A percentile compares a stretch with the other conserved stretches of the same genome.
Evolutionary conservation across 2,113 vertebrate species (phyloP).

Genomic region (Microcebus murinus): DNA sequence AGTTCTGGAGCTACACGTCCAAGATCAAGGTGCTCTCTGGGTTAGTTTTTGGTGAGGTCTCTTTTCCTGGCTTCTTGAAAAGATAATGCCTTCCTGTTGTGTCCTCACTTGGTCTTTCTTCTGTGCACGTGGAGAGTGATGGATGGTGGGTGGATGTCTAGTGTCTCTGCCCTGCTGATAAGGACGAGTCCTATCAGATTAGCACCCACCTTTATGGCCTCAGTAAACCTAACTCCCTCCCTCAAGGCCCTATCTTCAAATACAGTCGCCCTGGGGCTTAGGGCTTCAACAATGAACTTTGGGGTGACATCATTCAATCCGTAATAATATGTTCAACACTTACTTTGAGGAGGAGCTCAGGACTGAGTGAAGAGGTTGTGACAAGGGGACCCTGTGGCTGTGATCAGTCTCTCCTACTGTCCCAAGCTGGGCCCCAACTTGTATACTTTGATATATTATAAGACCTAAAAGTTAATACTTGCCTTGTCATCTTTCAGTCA

Average conservation of each 20-base stretch:
- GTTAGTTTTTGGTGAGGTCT: neutral
- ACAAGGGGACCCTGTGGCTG: neutral
- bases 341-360: neutral
- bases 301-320: neutral
- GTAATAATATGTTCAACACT: neutral
- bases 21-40: neutral
- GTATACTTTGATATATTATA: rapidly evolving
- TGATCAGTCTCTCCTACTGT: neutral
- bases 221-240: neutral
- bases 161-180: neutral
- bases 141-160: neutral
- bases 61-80: neutral
- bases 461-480: neutral
- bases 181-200: neutral
- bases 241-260: neutral
- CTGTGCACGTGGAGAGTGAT: neutral
- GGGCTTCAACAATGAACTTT: neutral
- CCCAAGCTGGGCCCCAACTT: no score
- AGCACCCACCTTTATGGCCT: neutral
- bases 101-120: neutral
- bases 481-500: neutral
- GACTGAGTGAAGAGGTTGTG: neutral
- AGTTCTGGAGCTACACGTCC: neutral
- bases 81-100: neutral
- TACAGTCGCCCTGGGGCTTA: neutral